Evolutionary conservation across 2,888 invertebrate species (phyloP), one percentile per base, ranked within the genome.

Genomic region (Drosophila bunnanda): DNA sequence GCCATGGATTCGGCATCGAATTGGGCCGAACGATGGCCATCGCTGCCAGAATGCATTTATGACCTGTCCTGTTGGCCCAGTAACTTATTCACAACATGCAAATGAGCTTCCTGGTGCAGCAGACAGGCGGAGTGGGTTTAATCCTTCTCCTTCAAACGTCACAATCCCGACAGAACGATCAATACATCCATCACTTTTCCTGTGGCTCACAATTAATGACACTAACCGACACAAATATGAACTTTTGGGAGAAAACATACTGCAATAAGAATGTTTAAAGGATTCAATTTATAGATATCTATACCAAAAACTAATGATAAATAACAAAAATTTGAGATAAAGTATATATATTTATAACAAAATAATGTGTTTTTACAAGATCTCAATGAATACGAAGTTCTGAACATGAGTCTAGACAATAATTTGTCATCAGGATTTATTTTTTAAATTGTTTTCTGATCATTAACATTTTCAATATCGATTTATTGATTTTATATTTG

Each of bases 61-160:
- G 41, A 20, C 46, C 20, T 15, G 13, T 20, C 7, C 32, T n/a
- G 13, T 15, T 38, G 22, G 52, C 36, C 32, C 13, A 28, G 17
- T 64, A 53, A 56, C 32, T 70, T 74, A 69, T 80, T 55, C 60
- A 66, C 44, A 43, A 36, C 52, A 81, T 80, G 84, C 72, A 71
- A 78, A 80, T 80, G 50, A 44, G 46, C 32, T 32, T 50, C 32
- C 20, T 32, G 50, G 20, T 1, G 1, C 5, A 28, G 39, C 10
- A 17, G 13, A 13, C 15, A 15, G 10, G 9, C 10, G 10, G 9
- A 13, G 1, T 44, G 17, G 17, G 15, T 30, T 22, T 60, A 44
- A 61, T 46, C 10, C n/a, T 30, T 15, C 39, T 9, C 17, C 39
- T 12, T 5, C 13, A 25, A 62, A 32, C 25, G n/a, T 32, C 32